Base-by-base conservation (phyloP, 1,140 invertebrate species). In the Plutomurus gul region DNA sequence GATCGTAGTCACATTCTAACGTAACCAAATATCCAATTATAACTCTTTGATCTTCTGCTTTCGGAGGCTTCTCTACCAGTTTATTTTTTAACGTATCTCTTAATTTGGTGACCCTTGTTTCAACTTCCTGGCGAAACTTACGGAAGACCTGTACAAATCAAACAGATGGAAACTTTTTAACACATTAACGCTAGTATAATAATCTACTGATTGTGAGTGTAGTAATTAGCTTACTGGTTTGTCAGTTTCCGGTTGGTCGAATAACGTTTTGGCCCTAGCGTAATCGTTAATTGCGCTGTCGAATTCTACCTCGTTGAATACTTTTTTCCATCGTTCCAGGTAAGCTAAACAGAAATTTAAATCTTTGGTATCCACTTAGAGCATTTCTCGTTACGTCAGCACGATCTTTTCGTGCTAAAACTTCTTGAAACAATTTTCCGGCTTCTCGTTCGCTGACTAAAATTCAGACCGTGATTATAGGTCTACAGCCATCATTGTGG, bases 221-320 rank as follows among this genome's bases (percentile, higher is more conserved):
- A 51, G 16, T 39, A 16, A 5, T 13, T 89, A 86, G 89, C 89
- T 89, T 88, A 91, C 92, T 87, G 90, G 90, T 4, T 98, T 92
- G 86, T 99, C 95, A 33, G 95, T 97, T 79, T 83, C 82, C 10
- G 80, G 80, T 86, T 97, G 95, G 80, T 95, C 93, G 89, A 99
- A 99, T 11, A 99, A 89, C 85, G 97, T 96, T 85, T 96, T 97
- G 4, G 96, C 97, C 85, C 97, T 90, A 0, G 95, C 93, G 86
- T 98, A 99, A 87, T 99, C 98, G 86, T 98, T 99, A 73, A 99
- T 97, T 22, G 99, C 95, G 25, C 97, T 90, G 87, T 99, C 96
- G 86, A 97, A 99, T 85, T 99, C 97, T 60, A n/a, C 95, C 96
- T 85, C 94, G 93, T 83, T 93, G 90, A 78, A 99, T 96, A 84